Evolutionary conservation across 2,888 invertebrate genomes (phyloP), one percentile per base, ranked within the genome.

Genomic region (Miltochrista miniata): DNA sequence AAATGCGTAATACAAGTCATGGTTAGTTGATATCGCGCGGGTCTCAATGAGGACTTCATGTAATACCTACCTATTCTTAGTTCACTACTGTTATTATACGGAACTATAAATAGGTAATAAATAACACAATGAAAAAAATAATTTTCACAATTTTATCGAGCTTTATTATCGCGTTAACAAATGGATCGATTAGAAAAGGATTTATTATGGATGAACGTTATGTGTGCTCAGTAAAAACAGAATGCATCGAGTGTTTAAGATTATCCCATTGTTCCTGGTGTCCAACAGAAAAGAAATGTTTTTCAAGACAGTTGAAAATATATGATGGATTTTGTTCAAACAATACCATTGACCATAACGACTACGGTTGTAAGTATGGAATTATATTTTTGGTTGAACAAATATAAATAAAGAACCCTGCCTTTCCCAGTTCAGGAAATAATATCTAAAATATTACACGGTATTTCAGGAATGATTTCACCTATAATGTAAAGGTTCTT

Each of bases 231-330:
- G 80, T 89, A n/a, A 91, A 90, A 65, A 68, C 47, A 9, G 73
- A 80, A 1, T 91, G 91, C 59, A 48, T 74, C n/a, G 79, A 83
- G 18, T 91, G 91, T 61, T 70, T 91, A 9, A 74, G 70, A 24
- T 66, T 90, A 18, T 59, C 79, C 31, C 90, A 89, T 48, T 91
- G 91, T 68, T 81, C 88, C 4, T 91, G 91, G 91, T 90, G 90
- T 56, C 60, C 69, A 12, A 60, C 70, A 4, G 74, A 82, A 48
- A 80, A 71, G n/a, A 79, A 64, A 70, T 91, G 90, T 56, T 90
- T 81, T 63, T 86, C 89, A 7, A 74, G 72, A 45, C 64, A 69
- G 13, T 54, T 85, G 42, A 51, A 64, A 11, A 46, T 39, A 24
- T 65, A 50, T 49, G 59, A 73, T 51, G 63, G 74, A 1, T 82